A percentile compares a stretch with the other conserved stretches of the same genome.
Conservation (phyloP, 2,797 vertebrate genomes). For the Gallirallus australis region DNA sequence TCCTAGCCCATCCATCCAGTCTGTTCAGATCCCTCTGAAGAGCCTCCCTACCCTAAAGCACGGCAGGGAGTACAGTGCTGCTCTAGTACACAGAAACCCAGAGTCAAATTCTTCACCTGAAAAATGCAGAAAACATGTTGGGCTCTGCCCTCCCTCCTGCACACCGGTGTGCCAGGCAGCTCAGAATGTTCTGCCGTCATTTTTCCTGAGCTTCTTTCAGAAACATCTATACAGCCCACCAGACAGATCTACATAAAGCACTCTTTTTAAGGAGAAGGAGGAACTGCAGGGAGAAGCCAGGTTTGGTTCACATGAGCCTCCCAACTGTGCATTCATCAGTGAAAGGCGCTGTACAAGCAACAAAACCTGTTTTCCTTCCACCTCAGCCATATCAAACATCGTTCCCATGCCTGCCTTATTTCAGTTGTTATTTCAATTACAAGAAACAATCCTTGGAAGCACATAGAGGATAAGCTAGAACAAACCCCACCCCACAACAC, state of each 20-base stretch:
- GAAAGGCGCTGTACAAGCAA: neutral
- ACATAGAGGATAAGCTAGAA: neutral
- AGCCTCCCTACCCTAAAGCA: no score
- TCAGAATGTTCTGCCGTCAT: neutral
- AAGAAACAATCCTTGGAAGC: neutral
- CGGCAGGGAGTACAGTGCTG: neutral
- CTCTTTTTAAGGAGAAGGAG: neutral
- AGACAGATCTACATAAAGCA: neutral
- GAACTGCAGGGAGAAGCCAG: neutral
- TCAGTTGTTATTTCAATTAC: neutral
- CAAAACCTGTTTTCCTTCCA: neutral
- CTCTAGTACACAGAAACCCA: neutral
- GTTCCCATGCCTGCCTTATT: neutral
- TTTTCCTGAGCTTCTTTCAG: neutral
- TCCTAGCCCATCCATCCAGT: no score
- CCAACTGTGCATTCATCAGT: neutral
- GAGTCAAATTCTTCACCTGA: neutral
- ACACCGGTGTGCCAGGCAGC: neutral
- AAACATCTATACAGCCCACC: neutral
- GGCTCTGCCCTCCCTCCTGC: neutral
- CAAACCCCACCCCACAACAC: no score
- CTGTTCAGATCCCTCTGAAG: no score
- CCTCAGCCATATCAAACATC: neutral
- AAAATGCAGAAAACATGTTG: neutral
- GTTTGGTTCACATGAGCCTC: neutral